Base-by-base conservation (phyloP, 2,113 vertebrate species). In the Petrocephalus zakoni region DNA sequence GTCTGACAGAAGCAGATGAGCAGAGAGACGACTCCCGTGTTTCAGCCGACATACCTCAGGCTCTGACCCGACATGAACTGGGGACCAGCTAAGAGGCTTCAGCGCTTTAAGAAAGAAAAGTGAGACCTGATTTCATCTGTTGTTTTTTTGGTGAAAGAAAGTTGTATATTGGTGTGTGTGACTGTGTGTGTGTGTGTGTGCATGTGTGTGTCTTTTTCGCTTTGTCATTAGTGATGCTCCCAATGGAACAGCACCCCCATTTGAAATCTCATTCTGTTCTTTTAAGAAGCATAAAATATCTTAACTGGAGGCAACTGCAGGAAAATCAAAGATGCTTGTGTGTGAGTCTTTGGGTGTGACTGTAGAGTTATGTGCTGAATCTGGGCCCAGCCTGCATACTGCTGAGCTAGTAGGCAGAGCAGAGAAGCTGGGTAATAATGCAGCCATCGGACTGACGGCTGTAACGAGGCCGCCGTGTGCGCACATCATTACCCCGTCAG, bases 401-500 rank as follows among this genome's bases (percentile, higher is more conserved):
- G 81, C 81, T 83, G 19, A 83, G 42, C 42, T 21, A 9, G 81
- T 42, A 83, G n/a, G 81, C 9, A 49, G 81, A 10, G 81, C 13
- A 42, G 68, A 19, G 15, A 47, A 29, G 47, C 10, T 5, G 37
- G 2, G 17, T 49, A 49, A 83, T 83, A 47, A 49, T 83, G 37
- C 15, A 10, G 42, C 81, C 37, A 51, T 21, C 0, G 75, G 17
- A 8, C 1, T 81, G 21, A 83, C 11, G 47, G 81, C 81, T n/a
- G 22, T 47, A 51, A 4, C 10, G 19, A 25, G 81, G 34, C 22
- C 9, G 46, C 91, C 87, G 78, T 91, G 90, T 92, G 90, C 90
- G 90, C 90, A 90, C 87, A 91, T 93, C 92, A 93, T 93, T 89
- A 88, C 87, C 93, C 93, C 93, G 93, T 90, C 94, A 90, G 37